Conservation (phyloP, 2,113 vertebrate species). For the Tilapia sparmanii region DNA sequence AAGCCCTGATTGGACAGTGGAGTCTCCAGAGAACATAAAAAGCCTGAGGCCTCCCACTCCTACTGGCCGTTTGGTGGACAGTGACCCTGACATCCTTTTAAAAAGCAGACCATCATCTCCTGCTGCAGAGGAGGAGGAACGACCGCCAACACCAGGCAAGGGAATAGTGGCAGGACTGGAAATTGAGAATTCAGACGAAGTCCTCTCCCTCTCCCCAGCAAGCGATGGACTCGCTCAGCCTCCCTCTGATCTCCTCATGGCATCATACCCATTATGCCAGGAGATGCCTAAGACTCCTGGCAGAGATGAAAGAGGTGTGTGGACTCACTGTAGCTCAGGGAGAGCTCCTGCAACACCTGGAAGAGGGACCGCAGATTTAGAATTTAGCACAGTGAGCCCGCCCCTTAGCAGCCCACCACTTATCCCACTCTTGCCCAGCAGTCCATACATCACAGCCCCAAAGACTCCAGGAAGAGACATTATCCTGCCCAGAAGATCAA, state of each 20-base stretch:
- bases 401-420: conserved; percentile 77
- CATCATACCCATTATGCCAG: conserved; percentile 69
- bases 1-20: conserved; percentile 42
- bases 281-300: conserved; percentile 84
- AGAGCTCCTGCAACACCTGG: conserved; percentile 79
- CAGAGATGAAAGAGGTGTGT: conserved; percentile 63
- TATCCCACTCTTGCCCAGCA: conserved; percentile 73
- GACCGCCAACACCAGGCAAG: conserved; percentile 78
- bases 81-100: conserved; percentile 63
- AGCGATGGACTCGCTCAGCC: neutral
- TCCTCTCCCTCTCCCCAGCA: conserved; percentile 39
- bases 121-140: conserved; percentile 68
- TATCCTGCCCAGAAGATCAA: conserved; percentile 59
- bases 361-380: conserved; percentile 70
- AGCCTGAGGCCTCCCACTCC: conserved; percentile 69
- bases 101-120: conserved; percentile 65
- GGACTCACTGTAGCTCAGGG: conserved; percentile 69
- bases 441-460: conserved; percentile 79
- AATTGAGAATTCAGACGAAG: conserved; percentile 47
- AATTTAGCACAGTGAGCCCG: conserved; percentile 70
- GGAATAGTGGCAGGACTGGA: conserved; percentile 66
- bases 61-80: conserved; percentile 66
- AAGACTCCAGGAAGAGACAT: conserved; percentile 94
- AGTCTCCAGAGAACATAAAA: conserved; percentile 51
- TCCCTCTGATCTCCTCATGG: neutral